Base-by-base conservation (phyloP, 2,797 vertebrate species). In the Jordanella pulchra region DNA sequence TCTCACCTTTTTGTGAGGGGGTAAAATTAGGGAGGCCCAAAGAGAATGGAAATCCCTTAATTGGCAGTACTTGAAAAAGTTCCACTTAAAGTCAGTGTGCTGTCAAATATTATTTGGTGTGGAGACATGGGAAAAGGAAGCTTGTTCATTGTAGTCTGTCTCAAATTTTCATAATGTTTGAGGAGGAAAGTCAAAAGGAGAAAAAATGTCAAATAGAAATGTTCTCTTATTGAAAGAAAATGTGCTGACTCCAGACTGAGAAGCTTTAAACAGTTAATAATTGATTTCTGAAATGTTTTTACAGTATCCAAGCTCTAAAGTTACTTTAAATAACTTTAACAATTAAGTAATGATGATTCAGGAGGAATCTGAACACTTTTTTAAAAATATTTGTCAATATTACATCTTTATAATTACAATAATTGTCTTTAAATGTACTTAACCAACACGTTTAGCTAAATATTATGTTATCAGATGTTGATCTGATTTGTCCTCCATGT, bases 1-100 rank as follows among this genome's bases (percentile, higher is more conserved):
- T 72, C 84, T 79, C 60, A 75, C 77, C 87, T 67, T 64, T 77
- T 69, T 23, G 47, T 77, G 64, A 27, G 72, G 44, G 44, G 45
- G 27, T 48, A 60, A 81, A 81, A 83, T 61, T 25, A 23, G 55
- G 14, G 7, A 0, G 64, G 21, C 47, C 53, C 45, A 25, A 67
- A 69, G 67, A 75, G 69, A 56, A 58, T 0, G 39, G 54, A 75
- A 55, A 55, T 23, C 66, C 18, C 80, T 81, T 72, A 72, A 84
- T 39, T 75, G 70, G 60, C 23, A 25, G 13, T 25, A 15, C 60
- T 63, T 63, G 23, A 77, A 82, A 79, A 71, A 25, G 69, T 79
- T 77, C 51, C n/a, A 61, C 15, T 25, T 56, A 51, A 23, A 18
- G 11, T 71, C 56, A 68, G 5, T 63, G n/a, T 45, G 27, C 53